Evolutionary conservation across 2,113 vertebrate species (phyloP).

Genomic region (Mesocricetus auratus): DNA sequence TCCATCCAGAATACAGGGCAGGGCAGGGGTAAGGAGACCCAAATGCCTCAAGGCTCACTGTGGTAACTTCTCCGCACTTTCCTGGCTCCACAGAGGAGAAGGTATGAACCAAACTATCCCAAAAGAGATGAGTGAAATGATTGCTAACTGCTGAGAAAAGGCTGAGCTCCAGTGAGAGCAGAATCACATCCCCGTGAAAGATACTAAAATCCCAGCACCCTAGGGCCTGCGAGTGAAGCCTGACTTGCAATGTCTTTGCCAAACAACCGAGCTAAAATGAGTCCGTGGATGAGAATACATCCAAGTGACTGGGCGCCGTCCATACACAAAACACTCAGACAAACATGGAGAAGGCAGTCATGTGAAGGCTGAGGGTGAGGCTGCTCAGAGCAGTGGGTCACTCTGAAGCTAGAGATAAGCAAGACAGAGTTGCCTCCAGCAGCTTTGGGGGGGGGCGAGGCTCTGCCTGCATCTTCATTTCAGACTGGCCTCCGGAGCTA

Average conservation of each 20-base stretch:
- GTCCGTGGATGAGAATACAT: neutral
- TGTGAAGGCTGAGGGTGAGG: neutral
- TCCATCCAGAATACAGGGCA: neutral
- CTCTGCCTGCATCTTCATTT: neutral
- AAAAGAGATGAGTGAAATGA: neutral
- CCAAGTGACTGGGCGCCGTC: neutral
- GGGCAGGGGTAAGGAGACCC: neutral
- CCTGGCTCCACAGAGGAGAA: neutral
- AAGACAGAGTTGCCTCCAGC: neutral
- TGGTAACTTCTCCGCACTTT: neutral
- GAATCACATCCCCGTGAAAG: neutral
- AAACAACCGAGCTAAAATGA: neutral
- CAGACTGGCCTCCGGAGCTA: neutral
- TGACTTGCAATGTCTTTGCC: neutral
- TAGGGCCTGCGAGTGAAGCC: neutral
- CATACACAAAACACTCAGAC: neutral
- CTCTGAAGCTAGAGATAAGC: neutral
- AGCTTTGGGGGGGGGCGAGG: neutral
- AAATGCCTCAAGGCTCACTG: neutral
- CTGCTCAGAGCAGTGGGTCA: neutral
- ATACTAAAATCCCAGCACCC: neutral
- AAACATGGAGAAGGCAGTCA: neutral
- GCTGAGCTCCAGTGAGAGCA: rapidly evolving
- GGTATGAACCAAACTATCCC: neutral
- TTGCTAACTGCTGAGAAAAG: neutral